Percentiles rank a stretch among this genome's conserved stretches.
These are phyloP conservation scores for Philereme transversata DNA, from an alignment of 2,888 invertebrate species.

Conservation along the genomic window DNA sequence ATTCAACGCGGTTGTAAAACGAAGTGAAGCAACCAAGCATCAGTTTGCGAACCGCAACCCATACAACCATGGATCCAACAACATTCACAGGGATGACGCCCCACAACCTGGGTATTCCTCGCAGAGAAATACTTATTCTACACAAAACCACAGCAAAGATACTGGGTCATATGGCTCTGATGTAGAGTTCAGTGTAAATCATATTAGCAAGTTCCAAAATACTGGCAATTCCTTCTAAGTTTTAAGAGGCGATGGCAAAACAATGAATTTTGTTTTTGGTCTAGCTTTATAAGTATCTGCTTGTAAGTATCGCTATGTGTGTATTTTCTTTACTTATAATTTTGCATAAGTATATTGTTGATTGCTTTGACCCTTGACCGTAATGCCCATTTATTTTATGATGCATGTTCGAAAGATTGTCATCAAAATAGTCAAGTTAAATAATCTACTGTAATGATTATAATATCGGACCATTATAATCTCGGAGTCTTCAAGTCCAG, in stretches of 20 bases:
- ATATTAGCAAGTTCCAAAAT: slow-evolving; percentile 41
- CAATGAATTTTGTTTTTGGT: no score
- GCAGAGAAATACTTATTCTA: slow-evolving; percentile 23
- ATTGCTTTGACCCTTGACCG: no score
- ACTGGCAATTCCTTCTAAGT: slow-evolving; percentile 19
- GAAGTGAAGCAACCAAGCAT: slow-evolving; percentile 58
- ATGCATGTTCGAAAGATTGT: no score
- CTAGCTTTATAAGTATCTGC: no score
- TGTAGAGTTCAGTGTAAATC: slow-evolving; percentile 59
- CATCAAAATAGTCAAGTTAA: no score
- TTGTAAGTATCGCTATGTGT: no score
- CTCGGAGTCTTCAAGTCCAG: no score
- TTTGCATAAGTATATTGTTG: no score
- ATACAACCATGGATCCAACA: slow-evolving; percentile 40
- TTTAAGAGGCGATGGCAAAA: background rate
- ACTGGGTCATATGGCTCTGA: slow-evolving; percentile 45
- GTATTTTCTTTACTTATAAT: no score
- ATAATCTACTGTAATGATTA: no score
- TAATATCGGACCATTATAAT: no score
- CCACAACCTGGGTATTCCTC: slow-evolving; percentile 20
- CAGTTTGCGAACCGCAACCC: slow-evolving; percentile 45
- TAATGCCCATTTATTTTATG: no score
- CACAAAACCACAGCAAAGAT: slow-evolving; percentile 32
- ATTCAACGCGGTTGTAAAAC: slow-evolving; percentile 69
- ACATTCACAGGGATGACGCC: slow-evolving; percentile 37